Evolutionary conservation across 92 coral and sea anemone genomes (phyloP), one percentile per base, ranked within the genome.

Genomic region (Bergia sp.): DNA sequence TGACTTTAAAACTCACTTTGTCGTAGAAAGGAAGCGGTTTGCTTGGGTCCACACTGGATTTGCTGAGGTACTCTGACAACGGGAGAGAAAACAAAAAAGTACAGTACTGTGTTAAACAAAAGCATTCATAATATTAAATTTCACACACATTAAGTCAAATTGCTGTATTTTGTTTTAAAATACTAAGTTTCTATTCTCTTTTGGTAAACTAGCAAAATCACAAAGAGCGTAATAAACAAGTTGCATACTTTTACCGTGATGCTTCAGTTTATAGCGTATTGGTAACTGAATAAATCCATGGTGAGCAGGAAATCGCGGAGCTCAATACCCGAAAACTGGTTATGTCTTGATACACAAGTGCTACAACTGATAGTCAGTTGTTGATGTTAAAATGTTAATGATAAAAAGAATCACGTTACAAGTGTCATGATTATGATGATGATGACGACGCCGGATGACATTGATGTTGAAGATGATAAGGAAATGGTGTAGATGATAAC

Each of bases 21-120:
- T 97, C 99, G 89, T 90, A 97, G 86, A 96, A 97, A 4, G 99
- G 99, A 43, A 97, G 91, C 44, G 94, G 91, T 88, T 96, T 94
- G 94, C 99, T 97, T 78, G 99, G 98, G 78, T 97, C 99, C 42
- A 91, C 93, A 74, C 98, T 94, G 0, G 98, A 95, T 89, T 96
- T 96, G 82, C 96, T 97, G 86, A 96, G 85, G 29, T 92, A 85
- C 37, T 85, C 98, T 94, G 91, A 18, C n/a, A 65, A 86, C 3
- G 36, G 73, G 53, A 38, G 7, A 76, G 8, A 73, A 86, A 4
- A 36, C 47, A 12, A 7, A 21, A 15, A 8, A 45, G 5, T 21
- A 55, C 72, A 37, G 3, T 0, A 55, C 5, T 50, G 3, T 55
- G 37, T 12, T 37, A n/a, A 29, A 20, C 66, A 21, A 50, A 49